A percentile compares a stretch with the other conserved stretches of the same genome.
phyloP scores from a whole-genome alignment of 2,888 invertebrate genomes.

The Acronicta leporina region DNA sequence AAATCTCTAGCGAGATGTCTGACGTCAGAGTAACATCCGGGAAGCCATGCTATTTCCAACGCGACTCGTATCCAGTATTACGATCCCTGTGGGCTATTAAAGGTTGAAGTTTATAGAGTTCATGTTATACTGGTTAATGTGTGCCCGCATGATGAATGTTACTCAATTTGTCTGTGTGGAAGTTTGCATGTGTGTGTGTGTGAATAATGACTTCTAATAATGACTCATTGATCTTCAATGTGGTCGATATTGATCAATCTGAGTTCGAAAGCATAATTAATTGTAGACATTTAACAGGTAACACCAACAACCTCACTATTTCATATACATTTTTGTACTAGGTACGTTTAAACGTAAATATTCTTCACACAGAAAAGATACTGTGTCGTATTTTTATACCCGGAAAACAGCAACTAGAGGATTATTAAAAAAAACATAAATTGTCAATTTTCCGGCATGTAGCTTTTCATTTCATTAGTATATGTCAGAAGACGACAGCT shows the following conservation, averaged over 20 bases:
- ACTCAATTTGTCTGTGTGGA: constrained; percentile 31
- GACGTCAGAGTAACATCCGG: constrained; percentile 85
- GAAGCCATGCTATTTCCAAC: constrained; percentile 84
- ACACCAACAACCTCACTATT: constrained; percentile 1
- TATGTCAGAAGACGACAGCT: constrained; percentile 32
- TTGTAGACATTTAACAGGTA: constrained; percentile 8
- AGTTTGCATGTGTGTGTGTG: constrained; percentile 17
- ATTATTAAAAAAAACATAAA: constrained; percentile 26
- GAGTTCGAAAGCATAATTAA: constrained; percentile 22
- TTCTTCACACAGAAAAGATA: constrained; percentile 5
- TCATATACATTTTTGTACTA: too few species aligned
- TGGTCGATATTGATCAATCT: constrained; percentile 29
- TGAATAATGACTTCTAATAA: constrained; percentile 45
- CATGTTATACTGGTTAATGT: constrained; percentile 49
- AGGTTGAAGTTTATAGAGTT: constrained; percentile 30
- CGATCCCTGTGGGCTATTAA: constrained; percentile 38
- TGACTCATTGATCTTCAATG: constrained; percentile 37
- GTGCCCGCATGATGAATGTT: constrained; percentile 36
- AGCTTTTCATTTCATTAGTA: constrained; percentile 36
- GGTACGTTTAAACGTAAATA: neutral
- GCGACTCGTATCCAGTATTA: constrained; percentile 52
- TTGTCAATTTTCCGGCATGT: constrained; percentile 29
- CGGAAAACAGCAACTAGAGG: constrained; percentile 14
- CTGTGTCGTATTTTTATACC: constrained; percentile 17
- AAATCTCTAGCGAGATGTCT: constrained; percentile 78